phyloP scores from a whole-genome alignment of 2,113 vertebrate species.

The Gymnarchus niloticus region DNA sequence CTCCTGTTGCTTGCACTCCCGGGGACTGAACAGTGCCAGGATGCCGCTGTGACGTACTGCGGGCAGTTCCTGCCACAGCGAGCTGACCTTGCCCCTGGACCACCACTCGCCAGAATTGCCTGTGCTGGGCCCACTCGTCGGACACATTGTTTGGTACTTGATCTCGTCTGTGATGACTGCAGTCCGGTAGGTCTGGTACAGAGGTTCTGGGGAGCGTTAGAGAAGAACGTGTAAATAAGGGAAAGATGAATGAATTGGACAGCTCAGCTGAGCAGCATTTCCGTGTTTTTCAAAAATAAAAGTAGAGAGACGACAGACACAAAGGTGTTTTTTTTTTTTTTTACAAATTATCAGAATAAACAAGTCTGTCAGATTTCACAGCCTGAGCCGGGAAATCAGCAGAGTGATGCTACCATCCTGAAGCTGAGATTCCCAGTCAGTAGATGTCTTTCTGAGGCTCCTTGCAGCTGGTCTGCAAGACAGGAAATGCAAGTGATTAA shows the following conservation, averaged over 20 bases:
- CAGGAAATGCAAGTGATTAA: not conserved
- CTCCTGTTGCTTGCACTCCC: constrained; percentile 67
- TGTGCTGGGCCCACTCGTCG: constrained; percentile 36
- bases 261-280: not conserved
- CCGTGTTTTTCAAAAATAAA: not conserved
- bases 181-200: constrained; percentile 66
- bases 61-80: constrained; percentile 66
- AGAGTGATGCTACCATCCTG: constrained; percentile 35
- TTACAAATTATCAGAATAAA: not conserved
- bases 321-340: not conserved
- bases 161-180: constrained; percentile 59
- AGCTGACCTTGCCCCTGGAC: constrained; percentile 36
- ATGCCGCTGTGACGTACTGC: constrained; percentile 61
- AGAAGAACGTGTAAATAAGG: not conserved
- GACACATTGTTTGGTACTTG: constrained; percentile 39
- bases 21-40: constrained; percentile 53
- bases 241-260: too few species aligned
- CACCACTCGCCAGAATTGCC: constrained; percentile 33
- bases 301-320: not conserved
- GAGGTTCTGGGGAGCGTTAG: constrained; percentile 48
- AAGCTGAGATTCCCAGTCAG: constrained; percentile 41
- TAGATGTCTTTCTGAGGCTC: constrained; percentile 27
- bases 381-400: not conserved
- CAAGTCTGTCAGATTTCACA: not conserved
- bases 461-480: not conserved